Conservation (phyloP, 2,888 invertebrate genomes). For the Eudemis profundana region DNA sequence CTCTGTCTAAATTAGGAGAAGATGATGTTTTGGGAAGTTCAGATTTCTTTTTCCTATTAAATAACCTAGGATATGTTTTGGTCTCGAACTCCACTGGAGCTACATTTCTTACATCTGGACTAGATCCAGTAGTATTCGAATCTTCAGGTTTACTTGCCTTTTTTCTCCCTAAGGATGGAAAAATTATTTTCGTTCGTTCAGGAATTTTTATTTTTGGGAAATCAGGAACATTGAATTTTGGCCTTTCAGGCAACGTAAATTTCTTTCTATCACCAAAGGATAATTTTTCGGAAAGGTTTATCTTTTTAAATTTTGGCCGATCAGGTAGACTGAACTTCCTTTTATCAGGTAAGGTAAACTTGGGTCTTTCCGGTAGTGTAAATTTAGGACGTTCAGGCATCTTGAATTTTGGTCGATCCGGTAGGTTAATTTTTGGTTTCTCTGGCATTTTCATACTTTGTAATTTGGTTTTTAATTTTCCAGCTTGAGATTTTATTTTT, state of each 20-base stretch:
- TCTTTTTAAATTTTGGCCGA: slow-evolving; percentile 82
- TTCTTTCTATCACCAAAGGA: slow-evolving; percentile 85
- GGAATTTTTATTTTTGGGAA: slow-evolving; percentile 85
- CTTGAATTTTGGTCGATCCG: slow-evolving; percentile 82
- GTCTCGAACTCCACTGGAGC: slow-evolving; percentile 89
- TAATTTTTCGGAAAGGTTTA: slow-evolving; percentile 82
- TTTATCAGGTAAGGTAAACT: slow-evolving; percentile 84
- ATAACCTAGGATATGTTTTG: slow-evolving; percentile 91
- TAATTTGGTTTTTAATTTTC: slow-evolving; percentile 88
- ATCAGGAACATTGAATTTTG: slow-evolving; percentile 83
- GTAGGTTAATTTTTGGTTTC: slow-evolving; percentile 84
- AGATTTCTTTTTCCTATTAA: slow-evolving; percentile 79
- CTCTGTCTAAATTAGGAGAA: slow-evolving; percentile 80
- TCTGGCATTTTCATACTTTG: slow-evolving; percentile 86
- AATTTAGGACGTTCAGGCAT: slow-evolving; percentile 84
- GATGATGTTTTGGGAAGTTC: slow-evolving; percentile 81
- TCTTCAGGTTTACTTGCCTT: slow-evolving; percentile 71
- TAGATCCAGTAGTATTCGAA: slow-evolving; percentile 70
- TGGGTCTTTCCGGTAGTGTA: slow-evolving; percentile 84
- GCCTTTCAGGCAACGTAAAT: slow-evolving; percentile 86
- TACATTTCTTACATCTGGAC: slow-evolving; percentile 71
- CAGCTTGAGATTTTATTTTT: slow-evolving; percentile 89
- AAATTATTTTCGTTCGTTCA: slow-evolving; percentile 86
- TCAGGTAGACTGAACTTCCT: slow-evolving; percentile 88
- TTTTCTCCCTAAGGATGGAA: slow-evolving; percentile 86